Base-by-base conservation (phyloP, 2,888 invertebrate species). In the Epinotia ramella region DNA sequence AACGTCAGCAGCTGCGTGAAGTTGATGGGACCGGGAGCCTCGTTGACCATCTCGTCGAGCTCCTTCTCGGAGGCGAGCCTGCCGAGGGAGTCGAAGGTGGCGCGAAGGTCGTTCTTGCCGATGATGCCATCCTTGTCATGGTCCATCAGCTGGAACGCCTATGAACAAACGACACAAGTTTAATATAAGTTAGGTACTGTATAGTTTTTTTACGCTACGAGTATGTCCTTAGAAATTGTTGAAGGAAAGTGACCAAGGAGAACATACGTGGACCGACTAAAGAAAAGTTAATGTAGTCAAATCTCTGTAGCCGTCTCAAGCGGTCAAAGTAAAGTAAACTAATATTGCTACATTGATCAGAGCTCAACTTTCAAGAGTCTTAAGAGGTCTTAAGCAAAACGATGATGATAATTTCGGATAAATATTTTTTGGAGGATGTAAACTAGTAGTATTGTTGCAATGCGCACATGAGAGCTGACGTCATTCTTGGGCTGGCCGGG, bases 131-230 rank as follows among this genome's bases (percentile, higher is more conserved):
- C 98, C 95, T 98, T 98, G 96, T 98, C 98, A 94, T 97, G 97
- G 96, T 98, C 98, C 97, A 98, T 98, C 87, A 98, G 96, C 95
- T 97, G 97, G 97, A 98, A 98, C 89, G 97, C 98, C 97, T 98
- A 90, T 7, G 73, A 53, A 78, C 76, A 77, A 46, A 77, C 78
- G 68, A 33, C 78, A 56, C 16, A 4, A 18, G 20, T 46, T 49
- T 13, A 70, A 18, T 60, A 60, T 49, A 18, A 2, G 24, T n/a
- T n/a, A n/a, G n/a, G 4, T 6, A 49, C 46, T 28, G n/a, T n/a
- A 7, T 11, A 3, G 62, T 16, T 13, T 57, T 49, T 53, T 7
- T 20, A 56, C 16, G 9, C 56, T 57, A n/a, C n/a, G n/a, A n/a
- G n/a, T n/a, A 2, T 57, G 57, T 11, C 18, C 18, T n/a, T 18